These are phyloP conservation scores for Apamea epomidion DNA, from an alignment of 2,888 invertebrate species.

Conservation along the genomic window DNA sequence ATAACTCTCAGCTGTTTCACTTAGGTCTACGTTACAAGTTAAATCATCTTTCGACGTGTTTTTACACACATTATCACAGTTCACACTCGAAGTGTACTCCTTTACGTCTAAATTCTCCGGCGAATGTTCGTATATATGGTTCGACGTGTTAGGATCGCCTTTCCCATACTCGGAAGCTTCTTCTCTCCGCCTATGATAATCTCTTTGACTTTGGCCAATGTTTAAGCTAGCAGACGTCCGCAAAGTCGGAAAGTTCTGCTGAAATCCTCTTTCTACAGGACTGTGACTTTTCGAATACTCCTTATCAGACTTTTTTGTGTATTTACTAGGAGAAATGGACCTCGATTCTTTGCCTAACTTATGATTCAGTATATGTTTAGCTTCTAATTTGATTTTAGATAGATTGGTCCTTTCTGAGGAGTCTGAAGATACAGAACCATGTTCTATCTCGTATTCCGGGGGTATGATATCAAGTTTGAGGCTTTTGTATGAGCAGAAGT, in stretches of 20 bases:
- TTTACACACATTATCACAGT: slow-evolving; percentile 79
- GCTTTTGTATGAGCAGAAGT: slow-evolving; percentile 93
- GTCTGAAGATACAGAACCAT: slow-evolving; percentile 84
- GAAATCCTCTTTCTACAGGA: slow-evolving; percentile 84
- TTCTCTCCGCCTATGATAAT: slow-evolving; percentile 70
- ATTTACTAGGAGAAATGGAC: slow-evolving; percentile 84
- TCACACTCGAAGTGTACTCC: slow-evolving; percentile 75
- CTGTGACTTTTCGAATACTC: slow-evolving; percentile 89
- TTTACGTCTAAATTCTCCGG: slow-evolving; percentile 84
- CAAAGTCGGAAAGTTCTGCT: slow-evolving; percentile 81
- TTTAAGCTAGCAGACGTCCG: slow-evolving; percentile 82
- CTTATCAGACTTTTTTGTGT: slow-evolving; percentile 77
- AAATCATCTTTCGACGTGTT: slow-evolving; percentile 80
- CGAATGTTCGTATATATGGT: slow-evolving; percentile 85
- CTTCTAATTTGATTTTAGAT: slow-evolving; percentile 82
- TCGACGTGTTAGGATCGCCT: slow-evolving; percentile 71
- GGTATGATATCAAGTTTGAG: slow-evolving; percentile 88
- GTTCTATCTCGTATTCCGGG: slow-evolving; percentile 85
- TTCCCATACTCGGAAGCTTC: slow-evolving; percentile 70
- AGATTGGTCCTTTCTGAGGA: slow-evolving; percentile 83
- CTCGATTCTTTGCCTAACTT: slow-evolving; percentile 81
- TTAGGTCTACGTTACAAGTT: slow-evolving; percentile 84
- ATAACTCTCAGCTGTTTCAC: slow-evolving; percentile 87
- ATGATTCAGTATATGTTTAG: slow-evolving; percentile 77
- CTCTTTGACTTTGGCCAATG: slow-evolving; percentile 75